Evolutionary conservation across 2,113 vertebrate species (phyloP), one percentile per base, ranked within the genome.

Genomic region (Notechis scutatus): DNA sequence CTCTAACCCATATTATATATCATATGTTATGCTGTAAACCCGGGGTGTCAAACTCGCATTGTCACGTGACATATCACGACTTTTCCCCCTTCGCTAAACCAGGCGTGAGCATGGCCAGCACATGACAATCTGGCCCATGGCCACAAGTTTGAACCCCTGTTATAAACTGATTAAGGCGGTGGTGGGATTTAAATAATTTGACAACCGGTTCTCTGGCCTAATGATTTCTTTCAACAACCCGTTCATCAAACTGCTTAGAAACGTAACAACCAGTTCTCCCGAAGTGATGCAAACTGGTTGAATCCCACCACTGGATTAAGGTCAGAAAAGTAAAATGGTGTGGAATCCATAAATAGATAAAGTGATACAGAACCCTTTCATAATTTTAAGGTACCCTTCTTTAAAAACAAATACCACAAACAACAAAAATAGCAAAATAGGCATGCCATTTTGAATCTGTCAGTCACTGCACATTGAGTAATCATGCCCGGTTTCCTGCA

Each of bases 101-200:
- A 2, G 56, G 20, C 6, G 2, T 23, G 56, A 5, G 20, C 1
- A 0, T 57, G 5, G 5, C 21, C 1, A 57, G 20, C 1, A 5
- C 20, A 2, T 57, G 56, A 57, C 56, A 2, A 57, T 57, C 6
- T 23, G 56, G 21, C 55, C 50, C 50, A 0, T 4, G 55, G 18
- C 55, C 55, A 0, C 5, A 18, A 56, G 18, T 56, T 56, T 6
- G 55, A 56, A 56, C 55, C 18, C 1, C 55, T 64, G 26, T 26
- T 29, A 3, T n/a, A 64, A n/a, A 29, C 10, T n/a, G 61, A 29
- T 64, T 64, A 59, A 59, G 59, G 26, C 47, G 7, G 47, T 8
- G 47, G 47, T 50, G 47, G 47, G 47, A 50, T 50, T 50, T 7
- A 50, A 50, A 50, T 50, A 50, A 50, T 50, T 9, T 50, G 47